Percentiles rank a stretch among this genome's conserved stretches.
Conservation (phyloP, 1,140 invertebrate species). For the Drosophila ohnishii region DNA sequence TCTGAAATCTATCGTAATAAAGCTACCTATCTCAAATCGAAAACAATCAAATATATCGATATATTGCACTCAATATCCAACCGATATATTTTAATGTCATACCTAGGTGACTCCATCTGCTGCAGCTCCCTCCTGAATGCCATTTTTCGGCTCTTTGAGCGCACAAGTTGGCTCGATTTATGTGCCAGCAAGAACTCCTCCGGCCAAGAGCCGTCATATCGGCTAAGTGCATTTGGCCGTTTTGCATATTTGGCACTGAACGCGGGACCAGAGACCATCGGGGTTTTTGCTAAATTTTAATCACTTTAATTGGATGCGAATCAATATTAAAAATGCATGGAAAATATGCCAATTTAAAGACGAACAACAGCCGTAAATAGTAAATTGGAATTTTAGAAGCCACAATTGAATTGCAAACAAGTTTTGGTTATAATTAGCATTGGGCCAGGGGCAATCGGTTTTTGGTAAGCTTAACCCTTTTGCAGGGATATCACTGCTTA, state of each 20-base stretch:
- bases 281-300: slow-evolving; percentile 1
- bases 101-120: neutral
- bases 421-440: neutral
- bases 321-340: slow-evolving; percentile 4
- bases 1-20: too few relatives aligned
- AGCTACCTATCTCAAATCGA: too few relatives aligned
- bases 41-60: neutral
- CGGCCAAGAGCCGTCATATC: slow-evolving; percentile 30
- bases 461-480: neutral
- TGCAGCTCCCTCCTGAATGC: slow-evolving; percentile 25
- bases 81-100: neutral
- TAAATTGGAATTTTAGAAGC: neutral
- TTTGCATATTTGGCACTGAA: slow-evolving; percentile 61
- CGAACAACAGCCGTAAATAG: neutral
- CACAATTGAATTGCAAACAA: neutral
- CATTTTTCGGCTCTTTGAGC: slow-evolving; percentile 69
- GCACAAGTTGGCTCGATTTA: slow-evolving; percentile 71
- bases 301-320: slow-evolving; percentile 3
- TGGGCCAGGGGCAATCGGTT: neutral
- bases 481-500: neutral
- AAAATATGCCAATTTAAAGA: neutral
- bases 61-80: neutral
- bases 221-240: slow-evolving; percentile 69
- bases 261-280: neutral
- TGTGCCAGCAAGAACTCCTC: slow-evolving; percentile 24